Evolutionary conservation across 2,797 vertebrate species (phyloP).

Genomic region (Melanotaenia pygmaea): DNA sequence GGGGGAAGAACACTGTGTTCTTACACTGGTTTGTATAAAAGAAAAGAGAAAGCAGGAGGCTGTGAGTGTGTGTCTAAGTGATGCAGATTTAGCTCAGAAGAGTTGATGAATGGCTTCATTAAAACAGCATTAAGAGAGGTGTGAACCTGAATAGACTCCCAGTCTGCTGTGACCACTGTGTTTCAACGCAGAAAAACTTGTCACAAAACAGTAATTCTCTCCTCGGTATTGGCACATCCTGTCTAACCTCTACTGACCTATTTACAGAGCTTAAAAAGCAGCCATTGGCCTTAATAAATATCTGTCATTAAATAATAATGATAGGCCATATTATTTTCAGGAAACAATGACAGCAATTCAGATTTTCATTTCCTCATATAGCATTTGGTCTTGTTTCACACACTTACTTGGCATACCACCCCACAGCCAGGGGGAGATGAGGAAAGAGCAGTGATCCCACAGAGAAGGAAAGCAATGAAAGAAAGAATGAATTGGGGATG

Average conservation of each 20-base stretch:
- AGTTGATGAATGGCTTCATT: constrained; percentile 87
- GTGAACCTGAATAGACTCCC: constrained; percentile 67
- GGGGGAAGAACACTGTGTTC: constrained; percentile 68
- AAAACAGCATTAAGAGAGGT: constrained; percentile 85
- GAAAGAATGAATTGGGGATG: constrained; percentile 16
- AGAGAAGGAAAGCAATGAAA: constrained; percentile 44
- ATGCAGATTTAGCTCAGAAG: constrained; percentile 72
- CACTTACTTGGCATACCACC: constrained; percentile 6
- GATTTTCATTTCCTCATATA: constrained; percentile 34
- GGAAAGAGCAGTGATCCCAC: constrained; percentile 42
- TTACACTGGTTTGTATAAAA: constrained; percentile 44
- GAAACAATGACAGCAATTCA: constrained; percentile 22
- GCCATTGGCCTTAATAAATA: constrained; percentile 22
- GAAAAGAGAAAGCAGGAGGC: constrained; percentile 45
- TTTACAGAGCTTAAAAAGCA: constrained; percentile 26
- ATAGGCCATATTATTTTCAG: constrained; percentile 25
- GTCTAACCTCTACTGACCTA: constrained; percentile 8
- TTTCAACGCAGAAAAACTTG: constrained; percentile 40
- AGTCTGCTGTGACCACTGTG: constrained; percentile 47
- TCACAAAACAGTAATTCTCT: constrained; percentile 48
- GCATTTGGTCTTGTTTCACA: constrained; percentile 1
- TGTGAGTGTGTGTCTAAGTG: constrained; percentile 36
- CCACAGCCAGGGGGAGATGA: constrained; percentile 35
- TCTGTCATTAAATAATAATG: constrained; percentile 14
- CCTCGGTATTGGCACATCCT: constrained; percentile 25